These are phyloP conservation scores for Cecropterus lyciades DNA, from an alignment of 1,140 invertebrate genomes.

Conservation along the genomic window DNA sequence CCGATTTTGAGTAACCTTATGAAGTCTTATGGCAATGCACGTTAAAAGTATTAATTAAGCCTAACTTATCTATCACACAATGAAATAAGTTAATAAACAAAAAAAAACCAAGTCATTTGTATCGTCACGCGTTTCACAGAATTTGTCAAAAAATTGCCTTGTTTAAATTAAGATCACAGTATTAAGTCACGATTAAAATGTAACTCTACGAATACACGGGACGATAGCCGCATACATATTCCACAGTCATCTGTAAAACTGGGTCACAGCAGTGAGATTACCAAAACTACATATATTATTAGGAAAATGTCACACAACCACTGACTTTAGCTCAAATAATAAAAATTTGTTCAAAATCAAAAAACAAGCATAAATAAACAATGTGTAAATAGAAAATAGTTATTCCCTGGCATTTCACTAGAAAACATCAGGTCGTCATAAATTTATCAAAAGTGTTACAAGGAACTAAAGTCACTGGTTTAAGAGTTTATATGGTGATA, in stretches of 20 bases:
- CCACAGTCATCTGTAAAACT: constrained; percentile 78
- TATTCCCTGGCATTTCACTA: constrained; percentile 45
- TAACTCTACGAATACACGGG: constrained; percentile 74
- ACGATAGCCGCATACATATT: constrained; percentile 77
- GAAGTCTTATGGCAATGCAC: constrained; percentile 72
- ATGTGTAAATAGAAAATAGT: constrained; percentile 49
- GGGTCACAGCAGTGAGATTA: constrained; percentile 60
- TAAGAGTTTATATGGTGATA: constrained; percentile 44
- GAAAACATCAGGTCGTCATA: constrained; percentile 56
- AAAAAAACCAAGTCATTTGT: constrained; percentile 64
- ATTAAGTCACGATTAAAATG: constrained; percentile 82
- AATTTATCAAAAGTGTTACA: constrained; percentile 44
- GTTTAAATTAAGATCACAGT: constrained; percentile 84
- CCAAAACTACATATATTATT: constrained; percentile 52
- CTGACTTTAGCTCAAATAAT: constrained; percentile 52
- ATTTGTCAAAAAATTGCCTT: constrained; percentile 79
- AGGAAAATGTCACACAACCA: constrained; percentile 65
- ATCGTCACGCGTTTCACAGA: constrained; percentile 75
- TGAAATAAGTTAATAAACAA: constrained; percentile 73
- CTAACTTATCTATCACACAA: constrained; percentile 72
- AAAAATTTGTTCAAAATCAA: constrained; percentile 45
- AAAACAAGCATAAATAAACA: constrained; percentile 51
- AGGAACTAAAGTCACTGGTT: constrained; percentile 55
- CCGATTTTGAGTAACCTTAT: constrained; percentile 68
- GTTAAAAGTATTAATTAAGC: constrained; percentile 66